Conservation (phyloP, 2,888 invertebrate species). For the Cotesia congregata region DNA sequence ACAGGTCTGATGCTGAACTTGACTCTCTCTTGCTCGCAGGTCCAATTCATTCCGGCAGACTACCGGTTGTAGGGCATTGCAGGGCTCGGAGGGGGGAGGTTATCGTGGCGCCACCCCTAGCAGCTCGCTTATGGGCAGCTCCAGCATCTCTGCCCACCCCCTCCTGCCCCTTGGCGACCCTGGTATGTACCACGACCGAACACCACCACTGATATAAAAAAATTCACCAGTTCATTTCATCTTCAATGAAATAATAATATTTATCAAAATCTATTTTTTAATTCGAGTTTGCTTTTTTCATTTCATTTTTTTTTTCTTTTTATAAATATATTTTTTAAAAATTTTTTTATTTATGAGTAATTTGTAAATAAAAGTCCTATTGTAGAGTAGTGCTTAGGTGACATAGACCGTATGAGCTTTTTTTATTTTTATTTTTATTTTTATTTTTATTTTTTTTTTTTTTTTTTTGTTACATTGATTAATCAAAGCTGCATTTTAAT, state of each 20-base stretch:
- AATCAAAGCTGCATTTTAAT: constrained; percentile 32
- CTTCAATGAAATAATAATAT: constrained; percentile 28
- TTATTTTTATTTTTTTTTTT: too few relatives aligned
- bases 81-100: constrained; percentile 79
- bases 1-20: constrained; percentile 71
- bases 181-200: constrained; percentile 71
- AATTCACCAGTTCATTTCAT: constrained; percentile 40
- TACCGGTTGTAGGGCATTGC: constrained; percentile 71
- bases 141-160: constrained; percentile 94
- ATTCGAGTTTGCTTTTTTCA: constrained; percentile 54
- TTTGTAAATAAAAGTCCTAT: constrained; percentile 52
- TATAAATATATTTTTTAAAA: constrained; percentile 34
- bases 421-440: too few relatives aligned
- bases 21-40: constrained; percentile 78
- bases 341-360: constrained; percentile 42
- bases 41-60: constrained; percentile 94
- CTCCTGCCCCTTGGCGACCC: constrained; percentile 88
- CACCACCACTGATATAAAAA: constrained; percentile 42
- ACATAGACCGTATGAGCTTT: constrained; percentile 37
- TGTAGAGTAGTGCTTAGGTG: constrained; percentile 47
- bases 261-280: constrained; percentile 43
- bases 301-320: constrained; percentile 50
- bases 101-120: constrained; percentile 74
- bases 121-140: constrained; percentile 80
- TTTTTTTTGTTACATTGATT: constrained; percentile 45